A percentile compares a stretch with the other conserved stretches of the same genome.
These are phyloP conservation scores for Phthorimaea operculella DNA, from an alignment of 1,140 invertebrate species.

Conservation along the genomic window DNA sequence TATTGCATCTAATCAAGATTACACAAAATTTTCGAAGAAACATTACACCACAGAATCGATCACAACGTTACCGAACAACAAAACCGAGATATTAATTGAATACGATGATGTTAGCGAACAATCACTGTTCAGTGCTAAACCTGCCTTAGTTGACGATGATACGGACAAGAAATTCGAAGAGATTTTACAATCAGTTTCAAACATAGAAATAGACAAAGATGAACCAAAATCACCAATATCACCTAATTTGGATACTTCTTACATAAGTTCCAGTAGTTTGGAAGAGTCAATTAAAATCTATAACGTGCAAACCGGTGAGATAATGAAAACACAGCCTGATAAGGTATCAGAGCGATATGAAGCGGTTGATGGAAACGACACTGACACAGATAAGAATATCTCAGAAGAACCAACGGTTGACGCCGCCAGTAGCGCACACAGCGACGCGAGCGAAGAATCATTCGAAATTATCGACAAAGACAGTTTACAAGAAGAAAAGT, in stretches of 20 bases:
- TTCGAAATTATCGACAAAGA: slow-evolving; percentile 14
- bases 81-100: slow-evolving; percentile 51
- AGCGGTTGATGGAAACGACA: slow-evolving; percentile 41
- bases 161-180: slow-evolving; percentile 56
- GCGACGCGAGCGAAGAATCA: slow-evolving; percentile 24
- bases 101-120: slow-evolving; percentile 50
- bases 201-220: slow-evolving; percentile 27
- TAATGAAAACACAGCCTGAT: slow-evolving; percentile 58
- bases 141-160: slow-evolving; percentile 42
- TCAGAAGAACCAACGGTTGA: slow-evolving; percentile 19
- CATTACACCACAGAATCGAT: slow-evolving; percentile 39
- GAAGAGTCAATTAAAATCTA: slow-evolving; percentile 66
- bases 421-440: slow-evolving; percentile 32
- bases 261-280: slow-evolving; percentile 56
- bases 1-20: slow-evolving; percentile 57
- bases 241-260: slow-evolving; percentile 39
- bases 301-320: slow-evolving; percentile 62
- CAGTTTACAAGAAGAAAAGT: slow-evolving; percentile 27
- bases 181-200: slow-evolving; percentile 43
- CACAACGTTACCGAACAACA: slow-evolving; percentile 43
- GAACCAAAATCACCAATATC: slow-evolving; percentile 35
- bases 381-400: slow-evolving; percentile 51
- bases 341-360: slow-evolving; percentile 46
- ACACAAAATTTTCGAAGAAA: slow-evolving; percentile 42
- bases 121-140: slow-evolving; percentile 44